Evolutionary conservation across 2,888 invertebrate genomes (phyloP).

Genomic region (Habroteleia sp.): DNA sequence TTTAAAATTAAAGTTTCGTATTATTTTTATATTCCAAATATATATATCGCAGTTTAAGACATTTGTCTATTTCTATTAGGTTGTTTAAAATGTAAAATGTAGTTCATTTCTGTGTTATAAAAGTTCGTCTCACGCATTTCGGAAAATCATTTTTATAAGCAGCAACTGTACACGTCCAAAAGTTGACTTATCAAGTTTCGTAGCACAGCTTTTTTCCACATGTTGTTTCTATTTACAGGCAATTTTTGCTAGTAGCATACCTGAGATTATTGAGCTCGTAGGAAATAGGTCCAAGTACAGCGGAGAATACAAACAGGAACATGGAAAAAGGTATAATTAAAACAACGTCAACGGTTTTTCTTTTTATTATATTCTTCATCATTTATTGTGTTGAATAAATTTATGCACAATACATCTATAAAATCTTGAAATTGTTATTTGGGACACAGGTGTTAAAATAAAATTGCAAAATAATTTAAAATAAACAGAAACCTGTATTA

Average conservation of each 20-base stretch:
- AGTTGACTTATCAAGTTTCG: constrained; percentile 59
- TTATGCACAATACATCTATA: constrained; percentile 17
- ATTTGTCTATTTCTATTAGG: no score
- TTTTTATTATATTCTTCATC: constrained; percentile 29
- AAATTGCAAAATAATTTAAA: not conserved
- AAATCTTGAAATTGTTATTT: not conserved
- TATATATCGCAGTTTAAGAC: no score
- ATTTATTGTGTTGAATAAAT: constrained; percentile 36
- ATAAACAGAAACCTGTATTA: not conserved
- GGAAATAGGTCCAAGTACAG: constrained; percentile 99
- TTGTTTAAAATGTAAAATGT: no score
- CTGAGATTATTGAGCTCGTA: constrained; percentile 99
- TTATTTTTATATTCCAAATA: no score
- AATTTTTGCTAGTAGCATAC: constrained; percentile 99
- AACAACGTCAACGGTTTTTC: constrained; percentile 53
- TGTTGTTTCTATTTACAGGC: constrained; percentile 91
- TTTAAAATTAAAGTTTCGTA: no score
- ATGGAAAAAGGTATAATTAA: constrained; percentile 95
- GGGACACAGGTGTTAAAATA: not conserved
- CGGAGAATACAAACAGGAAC: constrained; percentile 99
- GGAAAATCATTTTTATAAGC: no score
- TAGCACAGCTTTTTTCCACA: constrained; percentile 67
- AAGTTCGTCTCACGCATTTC: no score
- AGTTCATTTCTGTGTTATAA: no score
- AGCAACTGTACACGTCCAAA: constrained; percentile 69